Evolutionary conservation across 2,797 vertebrate genomes (phyloP).

Genomic region (Malurus splendens): DNA sequence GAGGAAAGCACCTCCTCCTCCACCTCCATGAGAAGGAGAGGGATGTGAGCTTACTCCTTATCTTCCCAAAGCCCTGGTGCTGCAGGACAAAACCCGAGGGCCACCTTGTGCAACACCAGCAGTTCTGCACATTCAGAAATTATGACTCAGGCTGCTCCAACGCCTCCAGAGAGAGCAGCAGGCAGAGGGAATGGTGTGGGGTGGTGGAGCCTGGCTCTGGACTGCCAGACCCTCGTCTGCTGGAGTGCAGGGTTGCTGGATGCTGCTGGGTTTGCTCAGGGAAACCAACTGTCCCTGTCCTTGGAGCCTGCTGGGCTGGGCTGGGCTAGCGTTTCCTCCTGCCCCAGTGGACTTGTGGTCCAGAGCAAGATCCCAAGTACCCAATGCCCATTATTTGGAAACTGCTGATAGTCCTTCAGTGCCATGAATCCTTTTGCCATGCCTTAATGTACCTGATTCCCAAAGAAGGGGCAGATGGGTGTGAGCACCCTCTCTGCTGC

Average conservation of each 20-base stretch:
- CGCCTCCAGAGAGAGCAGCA: neutral
- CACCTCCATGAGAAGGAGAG: neutral
- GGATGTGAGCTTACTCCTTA: neutral
- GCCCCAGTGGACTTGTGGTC: neutral
- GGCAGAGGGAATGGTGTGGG: neutral
- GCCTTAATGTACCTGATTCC: rapidly evolving
- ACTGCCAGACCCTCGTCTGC: rapidly evolving
- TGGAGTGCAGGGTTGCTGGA: neutral
- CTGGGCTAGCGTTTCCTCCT: neutral
- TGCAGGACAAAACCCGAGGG: neutral
- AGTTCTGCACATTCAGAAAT: neutral
- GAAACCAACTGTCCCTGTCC: rapidly evolving
- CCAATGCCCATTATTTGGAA: neutral
- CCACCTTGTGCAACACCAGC: neutral
- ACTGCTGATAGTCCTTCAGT: neutral
- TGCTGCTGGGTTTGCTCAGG: neutral
- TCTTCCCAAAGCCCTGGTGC: neutral
- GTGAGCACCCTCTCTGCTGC: neutral
- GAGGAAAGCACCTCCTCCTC: neutral
- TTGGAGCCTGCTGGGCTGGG: neutral
- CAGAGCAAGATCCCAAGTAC: neutral
- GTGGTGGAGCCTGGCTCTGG: neutral
- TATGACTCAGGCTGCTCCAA: neutral
- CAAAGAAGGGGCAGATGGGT: neutral
- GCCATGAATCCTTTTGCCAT: rapidly evolving